Conservation (phyloP, 92 coral and sea anemone species). For the Siderastrea siderea region DNA sequence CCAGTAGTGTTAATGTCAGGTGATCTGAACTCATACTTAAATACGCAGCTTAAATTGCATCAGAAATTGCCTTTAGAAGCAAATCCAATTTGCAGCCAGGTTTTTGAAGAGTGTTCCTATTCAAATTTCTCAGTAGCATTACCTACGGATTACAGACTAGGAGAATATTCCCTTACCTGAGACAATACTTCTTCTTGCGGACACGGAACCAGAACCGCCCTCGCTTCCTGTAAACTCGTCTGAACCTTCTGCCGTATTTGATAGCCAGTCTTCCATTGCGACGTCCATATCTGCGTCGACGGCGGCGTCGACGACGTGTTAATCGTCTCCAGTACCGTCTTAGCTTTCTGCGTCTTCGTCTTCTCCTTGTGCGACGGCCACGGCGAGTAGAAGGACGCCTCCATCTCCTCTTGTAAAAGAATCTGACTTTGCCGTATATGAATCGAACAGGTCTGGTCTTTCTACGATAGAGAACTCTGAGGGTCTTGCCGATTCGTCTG, state of each 20-base stretch:
- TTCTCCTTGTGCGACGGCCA: constrained; percentile 38
- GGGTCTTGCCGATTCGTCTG: constrained; percentile 2
- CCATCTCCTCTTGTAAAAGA: constrained; percentile 12
- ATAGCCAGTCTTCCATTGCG: constrained; percentile 15
- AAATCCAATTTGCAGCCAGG: too few species aligned
- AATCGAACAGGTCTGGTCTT: constrained; percentile 2
- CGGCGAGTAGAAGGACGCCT: constrained; percentile 36
- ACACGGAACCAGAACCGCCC: constrained; percentile 19
- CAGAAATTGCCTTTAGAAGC: too few species aligned
- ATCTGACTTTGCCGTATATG: constrained; percentile 17
- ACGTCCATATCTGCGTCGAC: constrained; percentile 24
- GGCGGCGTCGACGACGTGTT: constrained; percentile 8
- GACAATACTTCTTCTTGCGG: not conserved
- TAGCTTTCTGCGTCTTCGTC: constrained; percentile 2
- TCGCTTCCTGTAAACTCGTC: not conserved
- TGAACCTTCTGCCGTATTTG: constrained; percentile 8
- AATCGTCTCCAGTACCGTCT: constrained; percentile 23
- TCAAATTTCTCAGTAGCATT: too few species aligned
- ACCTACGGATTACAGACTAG: not conserved
- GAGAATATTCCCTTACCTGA: constrained; percentile 16
- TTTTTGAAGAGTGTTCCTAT: too few species aligned
- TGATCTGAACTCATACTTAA: too few species aligned
- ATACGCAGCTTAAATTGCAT: too few species aligned
- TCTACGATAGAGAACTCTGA: constrained; percentile 1
- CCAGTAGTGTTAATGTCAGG: too few species aligned